Conservation (phyloP, 2,113 vertebrate genomes). For the Cervus canadensis region DNA sequence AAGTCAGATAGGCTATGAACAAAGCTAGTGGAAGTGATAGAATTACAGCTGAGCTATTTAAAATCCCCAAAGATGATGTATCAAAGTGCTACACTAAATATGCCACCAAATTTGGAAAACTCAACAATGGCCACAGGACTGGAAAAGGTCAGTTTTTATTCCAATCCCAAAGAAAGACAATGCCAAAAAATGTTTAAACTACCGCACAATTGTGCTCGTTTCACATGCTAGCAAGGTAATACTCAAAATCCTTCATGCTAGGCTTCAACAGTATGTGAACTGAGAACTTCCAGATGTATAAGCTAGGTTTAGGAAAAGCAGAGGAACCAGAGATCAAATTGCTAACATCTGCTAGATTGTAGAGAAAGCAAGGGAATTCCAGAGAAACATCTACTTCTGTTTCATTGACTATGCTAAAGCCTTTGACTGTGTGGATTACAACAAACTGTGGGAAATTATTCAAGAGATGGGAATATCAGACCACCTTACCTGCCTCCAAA, state of each 20-base stretch:
- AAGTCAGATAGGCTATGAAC: not conserved
- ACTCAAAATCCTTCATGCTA: not conserved
- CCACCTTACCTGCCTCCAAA: not conserved
- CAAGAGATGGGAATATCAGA: not conserved
- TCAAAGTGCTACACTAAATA: not conserved
- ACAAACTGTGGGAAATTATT: not conserved
- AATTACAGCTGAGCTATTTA: not conserved
- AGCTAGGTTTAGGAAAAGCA: not conserved
- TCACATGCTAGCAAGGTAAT: not conserved
- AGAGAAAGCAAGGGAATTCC: not conserved
- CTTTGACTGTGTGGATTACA: not conserved
- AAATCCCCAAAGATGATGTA: not conserved
- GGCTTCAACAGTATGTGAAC: not conserved
- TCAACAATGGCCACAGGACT: not conserved
- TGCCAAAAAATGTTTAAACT: not conserved
- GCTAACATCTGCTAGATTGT: not conserved
- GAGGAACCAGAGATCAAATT: not conserved
- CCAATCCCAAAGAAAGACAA: not conserved
- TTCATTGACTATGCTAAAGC: not conserved
- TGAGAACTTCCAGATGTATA: not conserved
- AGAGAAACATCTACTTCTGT: not conserved
- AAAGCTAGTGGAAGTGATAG: not conserved
- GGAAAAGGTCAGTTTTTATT: not conserved
- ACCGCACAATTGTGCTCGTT: not conserved
- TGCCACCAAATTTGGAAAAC: not conserved